phyloP scores from a whole-genome alignment of 1,140 invertebrate genomes.

The Drosophila funebris region DNA sequence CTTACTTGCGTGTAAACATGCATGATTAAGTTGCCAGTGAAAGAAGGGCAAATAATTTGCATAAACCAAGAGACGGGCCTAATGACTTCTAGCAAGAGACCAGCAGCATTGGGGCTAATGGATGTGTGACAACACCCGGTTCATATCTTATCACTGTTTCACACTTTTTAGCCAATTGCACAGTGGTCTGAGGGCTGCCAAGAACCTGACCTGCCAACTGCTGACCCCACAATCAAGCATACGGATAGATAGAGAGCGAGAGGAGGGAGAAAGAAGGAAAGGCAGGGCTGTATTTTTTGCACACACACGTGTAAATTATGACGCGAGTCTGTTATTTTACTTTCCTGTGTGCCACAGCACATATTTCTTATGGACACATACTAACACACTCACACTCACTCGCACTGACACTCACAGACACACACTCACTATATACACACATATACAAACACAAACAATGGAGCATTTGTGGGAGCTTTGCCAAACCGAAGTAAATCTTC shows the following conservation, averaged over 20 bases:
- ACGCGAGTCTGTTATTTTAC: conserved; percentile 53
- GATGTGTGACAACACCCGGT: conserved; percentile 29
- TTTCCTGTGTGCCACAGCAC: conserved; percentile 43
- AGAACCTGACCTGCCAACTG: conserved; percentile 40
- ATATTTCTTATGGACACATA: conserved; percentile 40
- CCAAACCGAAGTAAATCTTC: conserved; percentile 57
- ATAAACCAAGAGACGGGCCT: conserved; percentile 49
- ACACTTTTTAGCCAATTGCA: conserved; percentile 40
- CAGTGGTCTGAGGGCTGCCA: conserved; percentile 17
- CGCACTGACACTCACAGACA: conserved; percentile 12
- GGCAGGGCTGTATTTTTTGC: not conserved
- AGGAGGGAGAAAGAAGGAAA: not conserved
- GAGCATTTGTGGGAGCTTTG: conserved; percentile 48
- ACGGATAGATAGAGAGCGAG: not conserved
- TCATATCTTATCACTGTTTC: conserved; percentile 41
- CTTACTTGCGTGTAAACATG: conserved; percentile 78
- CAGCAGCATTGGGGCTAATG: conserved; percentile 27
- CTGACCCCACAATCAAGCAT: conserved; percentile 22
- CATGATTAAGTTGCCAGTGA: conserved; percentile 71
- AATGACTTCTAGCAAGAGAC: conserved; percentile 26
- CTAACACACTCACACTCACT: conserved; percentile 7
- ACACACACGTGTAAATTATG: conserved; percentile 54
- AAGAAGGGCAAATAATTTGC: conserved; percentile 54
- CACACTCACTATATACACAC: not conserved
- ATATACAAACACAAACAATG: not conserved